phyloP scores from a whole-genome alignment of 2,113 vertebrate genomes.

The Leptosomus discolor region DNA sequence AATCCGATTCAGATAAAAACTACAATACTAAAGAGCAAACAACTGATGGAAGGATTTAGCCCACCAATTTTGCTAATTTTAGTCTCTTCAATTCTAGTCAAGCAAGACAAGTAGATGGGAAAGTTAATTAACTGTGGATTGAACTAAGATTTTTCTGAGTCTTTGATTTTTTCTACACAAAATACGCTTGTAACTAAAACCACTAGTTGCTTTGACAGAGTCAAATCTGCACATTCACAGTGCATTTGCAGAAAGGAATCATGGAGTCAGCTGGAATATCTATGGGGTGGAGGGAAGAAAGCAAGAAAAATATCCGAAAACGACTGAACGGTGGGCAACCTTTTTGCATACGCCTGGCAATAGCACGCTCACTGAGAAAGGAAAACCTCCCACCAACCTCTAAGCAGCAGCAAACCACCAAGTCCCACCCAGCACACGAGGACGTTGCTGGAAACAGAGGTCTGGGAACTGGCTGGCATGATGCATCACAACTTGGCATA shows the following conservation, averaged over 20 bases:
- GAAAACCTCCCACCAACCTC: background rate
- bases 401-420: background rate
- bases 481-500: background rate
- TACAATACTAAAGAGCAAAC: background rate
- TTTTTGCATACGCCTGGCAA: rapidly evolving
- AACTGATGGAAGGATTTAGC: background rate
- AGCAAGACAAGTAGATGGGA: background rate
- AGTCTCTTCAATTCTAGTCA: background rate
- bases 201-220: background rate
- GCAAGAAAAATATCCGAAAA: background rate
- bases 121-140: background rate
- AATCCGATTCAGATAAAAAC: background rate
- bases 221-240: background rate
- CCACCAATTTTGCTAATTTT: background rate
- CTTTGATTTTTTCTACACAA: background rate
- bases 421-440: background rate
- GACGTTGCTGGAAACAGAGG: background rate
- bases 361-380: background rate
- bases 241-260: background rate
- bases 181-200: background rate
- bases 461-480: background rate
- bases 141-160: background rate
- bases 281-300: background rate
- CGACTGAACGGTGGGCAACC: background rate
- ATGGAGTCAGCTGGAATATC: background rate